Evolutionary conservation across 1,140 invertebrate species (phyloP).

Genomic region (Atta colombica): DNA sequence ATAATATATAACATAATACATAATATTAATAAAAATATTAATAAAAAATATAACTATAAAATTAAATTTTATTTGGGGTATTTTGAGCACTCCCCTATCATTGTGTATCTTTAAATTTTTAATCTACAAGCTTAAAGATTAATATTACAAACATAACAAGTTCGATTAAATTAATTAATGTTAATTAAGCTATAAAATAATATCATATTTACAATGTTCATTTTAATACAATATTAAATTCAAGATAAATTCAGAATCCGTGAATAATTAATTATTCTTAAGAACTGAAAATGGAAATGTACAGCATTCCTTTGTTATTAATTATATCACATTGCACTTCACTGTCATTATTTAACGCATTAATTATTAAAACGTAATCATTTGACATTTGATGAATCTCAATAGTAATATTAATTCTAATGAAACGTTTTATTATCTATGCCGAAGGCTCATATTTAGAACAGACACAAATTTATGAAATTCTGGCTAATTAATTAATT

Average conservation of each 20-base stretch:
- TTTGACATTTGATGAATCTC: slow-evolving; percentile 8
- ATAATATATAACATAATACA: no score
- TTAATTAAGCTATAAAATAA: neutral
- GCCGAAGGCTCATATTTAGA: neutral
- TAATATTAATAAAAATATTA: no score
- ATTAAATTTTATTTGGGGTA: no score
- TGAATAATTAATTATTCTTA: no score
- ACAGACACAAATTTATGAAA: neutral
- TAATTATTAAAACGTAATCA: slow-evolving; percentile 5
- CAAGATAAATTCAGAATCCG: no score
- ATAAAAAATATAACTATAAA: no score
- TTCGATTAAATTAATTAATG: no score
- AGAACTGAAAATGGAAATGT: no score
- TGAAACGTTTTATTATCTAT: neutral
- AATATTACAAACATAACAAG: neutral
- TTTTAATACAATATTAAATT: no score
- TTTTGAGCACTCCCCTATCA: no score
- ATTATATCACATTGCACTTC: slow-evolving; percentile 12
- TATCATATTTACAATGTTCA: neutral
- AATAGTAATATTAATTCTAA: slow-evolving; percentile 7
- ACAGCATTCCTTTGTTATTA: neutral
- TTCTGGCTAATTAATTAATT: slow-evolving; percentile 17
- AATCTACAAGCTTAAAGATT: no score
- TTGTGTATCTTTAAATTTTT: no score
- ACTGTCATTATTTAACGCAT: neutral